Evolutionary conservation across 2,888 invertebrate genomes (phyloP).

Genomic region (Platynereis dumerilii): DNA sequence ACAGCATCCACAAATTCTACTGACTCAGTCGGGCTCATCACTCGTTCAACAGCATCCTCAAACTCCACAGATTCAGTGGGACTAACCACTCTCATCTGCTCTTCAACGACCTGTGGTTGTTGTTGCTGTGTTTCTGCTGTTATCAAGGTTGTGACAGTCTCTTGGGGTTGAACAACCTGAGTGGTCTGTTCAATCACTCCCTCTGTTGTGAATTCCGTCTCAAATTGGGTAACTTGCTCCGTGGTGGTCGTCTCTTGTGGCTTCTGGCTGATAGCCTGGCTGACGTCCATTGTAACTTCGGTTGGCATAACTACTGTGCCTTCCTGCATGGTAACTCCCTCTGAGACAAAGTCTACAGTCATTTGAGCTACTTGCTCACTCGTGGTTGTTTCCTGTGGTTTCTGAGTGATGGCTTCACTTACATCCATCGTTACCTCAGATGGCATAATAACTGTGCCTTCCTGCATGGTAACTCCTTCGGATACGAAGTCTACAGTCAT

Average conservation of each 20-base stretch:
- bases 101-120: too few relatives aligned
- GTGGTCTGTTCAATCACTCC: slow-evolving; percentile 14
- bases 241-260: slow-evolving; percentile 1
- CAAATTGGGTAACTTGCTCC: not conserved
- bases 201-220: slow-evolving; percentile 12
- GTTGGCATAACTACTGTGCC: slow-evolving; percentile 11
- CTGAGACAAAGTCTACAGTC: slow-evolving; percentile 11
- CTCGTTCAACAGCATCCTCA: too few relatives aligned
- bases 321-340: slow-evolving; percentile 13
- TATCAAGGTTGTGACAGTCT: not conserved
- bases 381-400: slow-evolving; percentile 2
- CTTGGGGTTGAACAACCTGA: slow-evolving; percentile 4
- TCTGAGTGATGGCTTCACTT: slow-evolving; percentile 3
- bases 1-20: too few relatives aligned
- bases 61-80: too few relatives aligned
- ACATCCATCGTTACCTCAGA: slow-evolving; percentile 19
- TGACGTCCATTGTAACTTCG: slow-evolving; percentile 14
- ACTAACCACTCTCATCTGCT: too few relatives aligned
- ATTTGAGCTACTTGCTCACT: slow-evolving; percentile 5
- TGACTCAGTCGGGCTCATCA: too few relatives aligned
- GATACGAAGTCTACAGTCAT: slow-evolving; percentile 12
- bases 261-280: not conserved
- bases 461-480: slow-evolving; percentile 9
- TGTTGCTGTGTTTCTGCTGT: too few relatives aligned
- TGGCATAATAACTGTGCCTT: slow-evolving; percentile 9